Percentiles rank a stretch among this genome's conserved stretches.
Evolutionary conservation across 2,888 invertebrate species (phyloP).

Genomic region (Tridacna gigas): DNA sequence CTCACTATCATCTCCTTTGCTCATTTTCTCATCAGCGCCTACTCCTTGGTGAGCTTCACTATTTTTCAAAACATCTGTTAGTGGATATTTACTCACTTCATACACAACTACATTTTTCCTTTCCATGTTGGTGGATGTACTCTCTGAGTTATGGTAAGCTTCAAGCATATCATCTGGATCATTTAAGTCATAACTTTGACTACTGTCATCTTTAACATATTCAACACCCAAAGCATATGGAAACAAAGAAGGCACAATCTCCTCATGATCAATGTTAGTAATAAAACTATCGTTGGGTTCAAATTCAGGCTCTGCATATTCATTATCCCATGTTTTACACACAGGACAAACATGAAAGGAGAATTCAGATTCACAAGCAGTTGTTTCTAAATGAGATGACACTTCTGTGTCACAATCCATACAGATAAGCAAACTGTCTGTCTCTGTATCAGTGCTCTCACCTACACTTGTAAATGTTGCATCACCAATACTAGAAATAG

Average conservation of each 20-base stretch:
- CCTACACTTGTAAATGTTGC: constrained; percentile 42
- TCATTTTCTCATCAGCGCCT: neutral
- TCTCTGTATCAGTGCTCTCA: constrained; percentile 45
- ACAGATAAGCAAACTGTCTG: constrained; percentile 51
- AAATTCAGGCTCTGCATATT: neutral
- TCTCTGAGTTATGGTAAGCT: neutral
- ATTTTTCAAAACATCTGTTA: neutral
- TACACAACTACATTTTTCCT: constrained; percentile 17
- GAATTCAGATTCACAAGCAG: constrained; percentile 59
- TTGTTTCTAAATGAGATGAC: constrained; percentile 51
- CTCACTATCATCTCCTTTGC: neutral
- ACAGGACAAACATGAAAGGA: constrained; percentile 39
- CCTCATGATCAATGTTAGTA: constrained; percentile 8
- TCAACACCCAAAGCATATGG: neutral
- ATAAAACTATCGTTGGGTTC: neutral
- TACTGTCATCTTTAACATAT: neutral
- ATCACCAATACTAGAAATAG: constrained; percentile 39
- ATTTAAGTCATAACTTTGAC: neutral
- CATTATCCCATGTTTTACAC: constrained; percentile 15
- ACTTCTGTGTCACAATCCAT: constrained; percentile 41
- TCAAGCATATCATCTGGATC: neutral
- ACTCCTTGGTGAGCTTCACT: neutral
- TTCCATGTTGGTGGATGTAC: neutral
- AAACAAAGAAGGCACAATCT: neutral
- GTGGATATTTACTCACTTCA: constrained; percentile 10